Evolutionary conservation across 1,140 invertebrate genomes (phyloP).

Genomic region (Drosophila orosa): DNA sequence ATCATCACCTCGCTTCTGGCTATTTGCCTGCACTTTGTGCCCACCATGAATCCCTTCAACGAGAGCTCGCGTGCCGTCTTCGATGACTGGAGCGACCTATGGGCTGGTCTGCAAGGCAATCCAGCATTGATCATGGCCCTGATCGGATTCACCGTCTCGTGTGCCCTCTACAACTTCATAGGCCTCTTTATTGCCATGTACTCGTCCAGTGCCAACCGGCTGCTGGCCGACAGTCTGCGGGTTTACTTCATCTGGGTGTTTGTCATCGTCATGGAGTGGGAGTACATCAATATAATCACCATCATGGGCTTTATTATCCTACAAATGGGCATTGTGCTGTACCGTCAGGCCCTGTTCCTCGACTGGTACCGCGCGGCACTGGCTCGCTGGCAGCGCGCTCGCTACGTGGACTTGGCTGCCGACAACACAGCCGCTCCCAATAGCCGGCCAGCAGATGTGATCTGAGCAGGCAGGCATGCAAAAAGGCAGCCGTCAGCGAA

Average conservation of each 20-base stretch:
- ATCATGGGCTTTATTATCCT: constrained; percentile 90
- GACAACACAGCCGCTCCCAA: constrained; percentile 44
- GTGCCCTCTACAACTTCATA: constrained; percentile 98
- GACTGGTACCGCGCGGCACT: constrained; percentile 71
- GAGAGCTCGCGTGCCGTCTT: constrained; percentile 91
- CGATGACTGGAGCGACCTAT: constrained; percentile 94
- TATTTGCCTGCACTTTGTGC: constrained; percentile 94
- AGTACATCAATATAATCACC: constrained; percentile 92
- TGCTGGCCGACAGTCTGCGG: constrained; percentile 95
- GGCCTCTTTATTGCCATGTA: constrained; percentile 98
- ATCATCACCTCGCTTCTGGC: constrained; percentile 89
- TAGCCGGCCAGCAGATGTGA: constrained; percentile 75
- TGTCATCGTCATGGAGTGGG: constrained; percentile 90
- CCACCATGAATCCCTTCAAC: constrained; percentile 90
- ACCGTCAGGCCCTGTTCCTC: constrained; percentile 89
- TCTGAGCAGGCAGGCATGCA: constrained; percentile 40
- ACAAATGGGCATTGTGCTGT: constrained; percentile 90
- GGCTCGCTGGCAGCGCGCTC: constrained; percentile 57
- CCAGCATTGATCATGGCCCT: constrained; percentile 83
- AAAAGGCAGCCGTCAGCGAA: background rate
- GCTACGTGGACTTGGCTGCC: constrained; percentile 60
- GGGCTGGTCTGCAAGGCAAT: constrained; percentile 90
- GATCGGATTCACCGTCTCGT: constrained; percentile 93
- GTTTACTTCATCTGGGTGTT: constrained; percentile 96
- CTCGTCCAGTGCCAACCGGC: constrained; percentile 95